Conservation (phyloP, 53 echinoderm and acorn worm genomes). For the Echinarachnius parma region DNA sequence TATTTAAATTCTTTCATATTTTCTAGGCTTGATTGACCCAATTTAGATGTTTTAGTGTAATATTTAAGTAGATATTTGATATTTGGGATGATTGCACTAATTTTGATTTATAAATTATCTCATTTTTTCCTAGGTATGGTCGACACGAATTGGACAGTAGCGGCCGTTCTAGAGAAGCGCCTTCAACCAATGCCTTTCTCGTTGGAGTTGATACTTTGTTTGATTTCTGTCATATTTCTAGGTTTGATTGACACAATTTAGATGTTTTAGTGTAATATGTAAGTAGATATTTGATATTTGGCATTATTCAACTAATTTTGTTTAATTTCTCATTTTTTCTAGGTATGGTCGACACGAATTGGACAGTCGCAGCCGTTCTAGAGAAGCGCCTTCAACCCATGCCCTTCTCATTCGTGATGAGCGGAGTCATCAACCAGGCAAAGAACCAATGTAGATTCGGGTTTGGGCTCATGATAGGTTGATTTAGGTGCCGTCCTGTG, state of each 20-base stretch:
- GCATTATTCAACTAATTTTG: neutral
- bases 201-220: no score
- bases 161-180: constrained; percentile 64
- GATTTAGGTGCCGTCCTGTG: no score
- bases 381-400: constrained; percentile 92
- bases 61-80: no score
- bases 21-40: neutral
- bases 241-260: neutral
- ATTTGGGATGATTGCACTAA: neutral
- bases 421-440: constrained; percentile 85
- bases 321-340: no score
- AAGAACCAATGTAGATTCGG: constrained; percentile 87
- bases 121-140: neutral
- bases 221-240: neutral
- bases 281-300: no score
- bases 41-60: no score
- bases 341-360: constrained; percentile 97
- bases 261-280: neutral
- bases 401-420: constrained; percentile 91
- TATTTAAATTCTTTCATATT: neutral
- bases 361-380: constrained; percentile 88
- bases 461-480: constrained; percentile 98
- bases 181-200: constrained; percentile 91
- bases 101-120: no score
- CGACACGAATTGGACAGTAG: neutral